Evolutionary conservation across 2,113 vertebrate genomes (phyloP), one percentile per base, ranked within the genome.

Genomic region (Sebastes schlegelii): DNA sequence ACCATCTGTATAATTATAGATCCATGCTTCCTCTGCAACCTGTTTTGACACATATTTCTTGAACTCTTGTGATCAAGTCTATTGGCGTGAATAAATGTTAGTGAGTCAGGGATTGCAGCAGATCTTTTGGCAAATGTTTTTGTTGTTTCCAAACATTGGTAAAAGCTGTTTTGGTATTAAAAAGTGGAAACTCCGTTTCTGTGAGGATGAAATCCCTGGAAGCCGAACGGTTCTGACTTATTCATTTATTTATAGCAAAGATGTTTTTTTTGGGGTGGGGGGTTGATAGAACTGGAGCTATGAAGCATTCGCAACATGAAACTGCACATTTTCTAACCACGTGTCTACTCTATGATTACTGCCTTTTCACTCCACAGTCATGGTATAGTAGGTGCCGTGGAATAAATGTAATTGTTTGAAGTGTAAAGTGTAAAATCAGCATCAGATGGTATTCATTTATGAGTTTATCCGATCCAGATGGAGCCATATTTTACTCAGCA

Each of bases 1-100:
- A 92, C 91, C 86, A 88, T 92, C 82, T 82, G 77, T 89, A 72
- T 94, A 94, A 94, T 94, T 93, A 93, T 86, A 93, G 91, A 93
- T 91, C 63, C 79, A 80, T 70, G 88, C 86, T 90, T 90, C 89
- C 86, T 88, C 79, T 89, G 79, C 62, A 72, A 81, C 89, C 89
- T 94, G 94, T 92, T 93, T 93, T 87, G 85, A 92, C 91, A 91
- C 91, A 93, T 84, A 83, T 87, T 87, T 87, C 16, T 52, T 84
- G 82, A 91, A 85, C 85, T 79, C 73, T 83, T 72, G 84, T 77
- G 84, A 88, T 92, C 83, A 90, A 87, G 77, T 23, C 67, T 62
- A 83, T 86, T 34, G 77, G 86, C 79, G 88, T 78, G 79, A 34
- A 34, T 90, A 72, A 79, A 86, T 85, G 85, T 87, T 88, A 77